These are phyloP conservation scores for Meriones psammophilus DNA, from an alignment of 2,797 vertebrate species.

Conservation along the genomic window DNA sequence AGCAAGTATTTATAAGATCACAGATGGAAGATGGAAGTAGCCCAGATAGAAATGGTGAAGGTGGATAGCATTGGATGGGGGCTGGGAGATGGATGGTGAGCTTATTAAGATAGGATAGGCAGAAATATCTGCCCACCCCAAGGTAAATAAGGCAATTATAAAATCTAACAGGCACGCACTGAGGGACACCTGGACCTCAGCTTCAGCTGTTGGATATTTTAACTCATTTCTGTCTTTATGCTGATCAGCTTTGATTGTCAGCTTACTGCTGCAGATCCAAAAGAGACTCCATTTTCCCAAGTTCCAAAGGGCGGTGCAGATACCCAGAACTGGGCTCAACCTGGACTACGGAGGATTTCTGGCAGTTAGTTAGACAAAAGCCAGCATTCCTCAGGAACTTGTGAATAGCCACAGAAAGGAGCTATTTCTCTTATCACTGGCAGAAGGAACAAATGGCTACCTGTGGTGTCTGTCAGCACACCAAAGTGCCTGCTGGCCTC, in stretches of 20 bases:
- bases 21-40: too few species aligned
- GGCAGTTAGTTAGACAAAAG: neutral
- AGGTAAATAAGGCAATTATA: too few species aligned
- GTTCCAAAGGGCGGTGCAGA: neutral
- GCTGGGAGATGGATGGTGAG: too few species aligned
- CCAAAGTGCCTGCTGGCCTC: neutral
- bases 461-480: neutral
- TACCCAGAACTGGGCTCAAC: neutral
- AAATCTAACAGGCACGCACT: neutral
- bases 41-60: too few species aligned
- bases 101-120: too few species aligned
- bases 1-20: too few species aligned
- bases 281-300: neutral
- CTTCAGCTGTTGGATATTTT: neutral
- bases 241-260: neutral
- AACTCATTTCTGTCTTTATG: neutral
- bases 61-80: too few species aligned
- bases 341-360: neutral
- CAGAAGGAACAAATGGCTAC: neutral
- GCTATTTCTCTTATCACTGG: neutral
- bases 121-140: too few species aligned
- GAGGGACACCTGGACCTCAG: neutral
- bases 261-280: neutral
- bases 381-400: neutral
- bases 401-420: neutral